These are phyloP conservation scores for Spicauda simplicius DNA, from an alignment of 2,888 invertebrate species.

Conservation along the genomic window DNA sequence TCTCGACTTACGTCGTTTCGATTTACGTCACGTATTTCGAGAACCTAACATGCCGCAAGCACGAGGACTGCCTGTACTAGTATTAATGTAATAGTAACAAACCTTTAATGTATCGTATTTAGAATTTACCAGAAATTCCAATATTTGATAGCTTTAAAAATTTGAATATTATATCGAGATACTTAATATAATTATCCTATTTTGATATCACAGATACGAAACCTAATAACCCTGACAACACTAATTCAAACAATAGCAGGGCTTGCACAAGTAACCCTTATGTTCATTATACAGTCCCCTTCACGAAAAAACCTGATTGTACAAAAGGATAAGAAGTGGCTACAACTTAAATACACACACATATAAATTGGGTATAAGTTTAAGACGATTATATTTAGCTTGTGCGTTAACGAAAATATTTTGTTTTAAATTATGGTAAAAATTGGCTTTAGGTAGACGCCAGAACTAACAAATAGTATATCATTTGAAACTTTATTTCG, in stretches of 20 bases:
- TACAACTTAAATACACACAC: conserved; percentile 38
- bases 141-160: no score
- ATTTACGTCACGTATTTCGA: no score
- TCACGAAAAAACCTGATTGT: conserved; percentile 40
- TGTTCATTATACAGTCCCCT: conserved; percentile 41
- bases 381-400: conserved; percentile 21
- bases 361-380: conserved; percentile 22
- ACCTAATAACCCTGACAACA: not conserved
- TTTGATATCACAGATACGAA: not conserved
- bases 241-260: conserved; percentile 21
- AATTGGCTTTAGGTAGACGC: no score
- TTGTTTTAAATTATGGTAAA: not conserved
- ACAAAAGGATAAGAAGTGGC: conserved; percentile 42
- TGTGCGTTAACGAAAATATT: not conserved
- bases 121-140: no score
- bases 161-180: no score
- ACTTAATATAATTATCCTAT: not conserved
- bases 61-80: no score
- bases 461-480: no score
- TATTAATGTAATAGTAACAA: no score
- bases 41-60: no score
- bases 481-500: no score
- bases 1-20: no score
- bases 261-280: conserved; percentile 44
- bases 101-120: no score